Evolutionary conservation across 2,113 vertebrate species (phyloP).

Genomic region (Peromyscus leucopus): DNA sequence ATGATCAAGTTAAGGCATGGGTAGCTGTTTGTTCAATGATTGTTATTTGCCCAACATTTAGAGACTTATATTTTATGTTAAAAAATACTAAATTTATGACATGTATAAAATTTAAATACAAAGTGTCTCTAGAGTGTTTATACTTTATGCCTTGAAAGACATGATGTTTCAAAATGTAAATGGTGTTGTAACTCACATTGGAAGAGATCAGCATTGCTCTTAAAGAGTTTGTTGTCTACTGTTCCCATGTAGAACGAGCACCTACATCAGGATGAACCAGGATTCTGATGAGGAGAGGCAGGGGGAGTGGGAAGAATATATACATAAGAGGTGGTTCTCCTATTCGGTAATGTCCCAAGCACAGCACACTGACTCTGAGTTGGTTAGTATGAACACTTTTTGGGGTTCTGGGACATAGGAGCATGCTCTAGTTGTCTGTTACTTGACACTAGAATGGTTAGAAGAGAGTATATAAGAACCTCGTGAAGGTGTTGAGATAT

Average conservation of each 20-base stretch:
- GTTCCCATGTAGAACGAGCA: not conserved
- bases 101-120: not conserved
- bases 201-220: not conserved
- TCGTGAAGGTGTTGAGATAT: not conserved
- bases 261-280: not conserved
- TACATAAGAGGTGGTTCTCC: too few species aligned
- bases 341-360: not conserved
- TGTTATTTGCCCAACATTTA: not conserved
- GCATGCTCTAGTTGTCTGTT: not conserved
- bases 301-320: not conserved
- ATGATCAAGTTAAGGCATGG: not conserved
- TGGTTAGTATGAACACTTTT: not conserved
- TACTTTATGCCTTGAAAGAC: not conserved
- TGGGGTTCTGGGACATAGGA: not conserved
- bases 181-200: not conserved
- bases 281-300: not conserved
- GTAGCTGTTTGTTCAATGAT: not conserved
- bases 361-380: not conserved
- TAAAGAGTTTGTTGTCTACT: not conserved
- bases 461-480: not conserved
- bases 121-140: not conserved
- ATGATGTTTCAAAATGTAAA: not conserved
- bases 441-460: not conserved
- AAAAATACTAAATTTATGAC: not conserved
- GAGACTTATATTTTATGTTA: not conserved